Percentiles rank a stretch among this genome's conserved stretches.
Evolutionary conservation across 2,797 vertebrate species (phyloP).

Genomic region (Onychomys torridus): DNA sequence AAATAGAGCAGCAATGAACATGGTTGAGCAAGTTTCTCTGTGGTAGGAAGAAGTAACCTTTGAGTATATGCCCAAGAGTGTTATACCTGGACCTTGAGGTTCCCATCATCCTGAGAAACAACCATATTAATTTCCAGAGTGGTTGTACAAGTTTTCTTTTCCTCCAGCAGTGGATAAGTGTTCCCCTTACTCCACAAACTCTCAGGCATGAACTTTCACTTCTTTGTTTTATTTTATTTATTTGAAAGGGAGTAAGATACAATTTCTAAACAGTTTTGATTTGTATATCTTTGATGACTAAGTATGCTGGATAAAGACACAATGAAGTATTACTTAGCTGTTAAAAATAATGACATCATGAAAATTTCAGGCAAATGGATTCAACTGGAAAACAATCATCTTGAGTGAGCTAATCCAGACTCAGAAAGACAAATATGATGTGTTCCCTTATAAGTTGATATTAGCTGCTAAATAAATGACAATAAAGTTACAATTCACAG

Average conservation of each 20-base stretch:
- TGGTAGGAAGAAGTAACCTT: background rate
- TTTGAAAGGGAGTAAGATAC: background rate
- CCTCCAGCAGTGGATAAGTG: background rate
- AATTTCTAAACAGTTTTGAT: background rate
- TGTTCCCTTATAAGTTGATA: background rate
- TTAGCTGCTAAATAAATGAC: background rate
- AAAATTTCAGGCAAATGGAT: background rate
- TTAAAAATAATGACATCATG: background rate
- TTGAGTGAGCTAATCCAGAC: background rate
- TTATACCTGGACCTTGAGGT: background rate
- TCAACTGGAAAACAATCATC: background rate
- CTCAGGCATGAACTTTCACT: background rate
- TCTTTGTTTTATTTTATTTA: background rate
- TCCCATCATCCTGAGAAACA: background rate
- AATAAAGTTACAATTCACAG: background rate
- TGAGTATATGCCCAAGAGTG: background rate
- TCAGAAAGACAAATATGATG: background rate
- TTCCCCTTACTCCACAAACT: background rate
- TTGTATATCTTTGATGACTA: background rate
- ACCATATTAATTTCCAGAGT: background rate
- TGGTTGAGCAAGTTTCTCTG: background rate
- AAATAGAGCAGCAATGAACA: no score
- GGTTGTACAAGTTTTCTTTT: background rate
- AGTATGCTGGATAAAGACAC: background rate
- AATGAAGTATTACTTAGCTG: background rate